Conservation (phyloP, 35 echinoderm and acorn worm species). For the Apostichopus parvimensis region DNA sequence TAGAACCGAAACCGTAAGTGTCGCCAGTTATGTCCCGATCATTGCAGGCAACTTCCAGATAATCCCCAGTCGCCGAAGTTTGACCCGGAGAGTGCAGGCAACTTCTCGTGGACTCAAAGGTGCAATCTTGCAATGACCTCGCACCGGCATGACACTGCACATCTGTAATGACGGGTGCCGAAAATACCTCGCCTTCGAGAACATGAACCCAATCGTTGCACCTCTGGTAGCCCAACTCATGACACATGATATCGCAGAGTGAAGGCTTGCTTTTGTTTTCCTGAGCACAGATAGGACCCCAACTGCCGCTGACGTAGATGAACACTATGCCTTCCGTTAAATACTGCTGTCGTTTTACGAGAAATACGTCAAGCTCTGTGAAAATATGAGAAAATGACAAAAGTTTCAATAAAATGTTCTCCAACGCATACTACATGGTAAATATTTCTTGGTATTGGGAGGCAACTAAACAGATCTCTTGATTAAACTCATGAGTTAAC, state of each 20-base stretch:
- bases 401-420: too few species aligned
- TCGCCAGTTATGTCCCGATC: background rate
- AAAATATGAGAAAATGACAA: background rate
- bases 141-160: background rate
- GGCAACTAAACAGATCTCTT: background rate
- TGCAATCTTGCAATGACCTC: background rate
- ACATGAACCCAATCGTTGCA: background rate
- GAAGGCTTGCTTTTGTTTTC: background rate
- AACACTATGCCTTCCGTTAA: background rate
- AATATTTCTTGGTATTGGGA: background rate
- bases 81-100: background rate
- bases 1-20: background rate
- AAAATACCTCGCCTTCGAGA: background rate
- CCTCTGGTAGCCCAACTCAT: background rate
- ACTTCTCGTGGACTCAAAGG: background rate
- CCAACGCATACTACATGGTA: too few species aligned
- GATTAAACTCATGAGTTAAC: too few species aligned
- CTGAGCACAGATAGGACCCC: background rate
- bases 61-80: background rate
- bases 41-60: background rate
- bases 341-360: background rate
- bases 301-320: background rate
- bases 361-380: background rate
- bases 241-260: background rate
- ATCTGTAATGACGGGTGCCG: background rate